A percentile compares a stretch with the other conserved stretches of the same genome.
phyloP scores from a whole-genome alignment of 2,888 invertebrate genomes.

The Acrobasis consociella region DNA sequence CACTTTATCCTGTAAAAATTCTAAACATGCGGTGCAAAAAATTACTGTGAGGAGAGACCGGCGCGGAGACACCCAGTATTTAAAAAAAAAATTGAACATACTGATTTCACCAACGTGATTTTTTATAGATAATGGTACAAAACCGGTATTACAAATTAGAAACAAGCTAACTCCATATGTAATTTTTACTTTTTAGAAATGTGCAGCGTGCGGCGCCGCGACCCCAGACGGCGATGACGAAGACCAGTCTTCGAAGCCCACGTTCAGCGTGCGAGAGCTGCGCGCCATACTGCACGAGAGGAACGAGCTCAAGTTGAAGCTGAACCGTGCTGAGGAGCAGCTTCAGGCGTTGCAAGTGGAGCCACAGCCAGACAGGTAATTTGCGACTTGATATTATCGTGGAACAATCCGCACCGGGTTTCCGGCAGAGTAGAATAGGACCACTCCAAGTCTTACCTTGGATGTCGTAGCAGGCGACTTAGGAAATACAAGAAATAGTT shows the following conservation, averaged over 20 bases:
- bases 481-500: too few species aligned
- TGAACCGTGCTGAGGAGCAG: slow-evolving; percentile 97
- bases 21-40: background rate
- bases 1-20: background rate
- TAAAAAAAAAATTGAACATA: too few species aligned
- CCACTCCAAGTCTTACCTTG: too few species aligned
- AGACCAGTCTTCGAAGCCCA: slow-evolving; percentile 63
- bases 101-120: too few species aligned
- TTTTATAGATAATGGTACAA: too few species aligned
- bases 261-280: slow-evolving; percentile 87
- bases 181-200: slow-evolving; percentile 52
- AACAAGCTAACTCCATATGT: background rate
- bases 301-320: slow-evolving; percentile 95
- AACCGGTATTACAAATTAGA: too few species aligned
- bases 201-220: slow-evolving; percentile 67
- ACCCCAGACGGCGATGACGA: slow-evolving; percentile 66
- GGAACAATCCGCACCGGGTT: background rate
- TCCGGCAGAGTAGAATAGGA: too few species aligned
- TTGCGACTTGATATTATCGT: slow-evolving; percentile 3
- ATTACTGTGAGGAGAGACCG: too few species aligned
- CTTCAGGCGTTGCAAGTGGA: slow-evolving; percentile 86
- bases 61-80: too few species aligned
- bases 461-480: too few species aligned
- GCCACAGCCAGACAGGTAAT: slow-evolving; percentile 66
- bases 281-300: slow-evolving; percentile 94